These are phyloP conservation scores for Apaloderma vittatum DNA, from an alignment of 2,113 vertebrate species.

Conservation along the genomic window DNA sequence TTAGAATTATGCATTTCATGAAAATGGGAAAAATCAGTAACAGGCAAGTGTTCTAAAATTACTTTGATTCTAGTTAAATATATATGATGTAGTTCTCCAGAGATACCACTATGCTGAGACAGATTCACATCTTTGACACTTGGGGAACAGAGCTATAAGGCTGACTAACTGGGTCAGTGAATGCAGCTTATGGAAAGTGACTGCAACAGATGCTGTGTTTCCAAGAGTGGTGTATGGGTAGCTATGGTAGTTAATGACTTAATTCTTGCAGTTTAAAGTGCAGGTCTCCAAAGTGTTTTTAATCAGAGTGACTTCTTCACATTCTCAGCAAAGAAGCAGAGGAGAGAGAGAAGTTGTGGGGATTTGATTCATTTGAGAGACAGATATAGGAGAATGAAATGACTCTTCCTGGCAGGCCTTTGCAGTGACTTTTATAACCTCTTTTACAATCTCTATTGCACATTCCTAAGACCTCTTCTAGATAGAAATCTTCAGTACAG, in stretches of 20 bases:
- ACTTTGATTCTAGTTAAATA: constrained; percentile 6
- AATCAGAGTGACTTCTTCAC: not conserved
- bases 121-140: not conserved
- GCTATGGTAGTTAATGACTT: not conserved
- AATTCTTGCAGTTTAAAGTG: not conserved
- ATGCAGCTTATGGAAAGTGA: not conserved
- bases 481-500: not conserved
- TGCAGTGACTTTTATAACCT: not conserved
- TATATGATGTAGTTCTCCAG: not conserved
- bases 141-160: not conserved
- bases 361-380: not conserved
- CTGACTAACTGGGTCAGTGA: not conserved
- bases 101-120: not conserved
- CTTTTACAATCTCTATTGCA: not conserved
- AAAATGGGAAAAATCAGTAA: not conserved
- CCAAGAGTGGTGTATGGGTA: not conserved
- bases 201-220: constrained; percentile 37
- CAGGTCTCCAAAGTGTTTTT: not conserved
- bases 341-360: not conserved
- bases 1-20: not conserved
- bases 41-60: not conserved
- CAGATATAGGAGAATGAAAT: not conserved
- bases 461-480: not conserved
- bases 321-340: not conserved
- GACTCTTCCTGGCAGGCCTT: not conserved